phyloP scores from a whole-genome alignment of 2,113 vertebrate species.

The Nothoprocta pentlandii region DNA sequence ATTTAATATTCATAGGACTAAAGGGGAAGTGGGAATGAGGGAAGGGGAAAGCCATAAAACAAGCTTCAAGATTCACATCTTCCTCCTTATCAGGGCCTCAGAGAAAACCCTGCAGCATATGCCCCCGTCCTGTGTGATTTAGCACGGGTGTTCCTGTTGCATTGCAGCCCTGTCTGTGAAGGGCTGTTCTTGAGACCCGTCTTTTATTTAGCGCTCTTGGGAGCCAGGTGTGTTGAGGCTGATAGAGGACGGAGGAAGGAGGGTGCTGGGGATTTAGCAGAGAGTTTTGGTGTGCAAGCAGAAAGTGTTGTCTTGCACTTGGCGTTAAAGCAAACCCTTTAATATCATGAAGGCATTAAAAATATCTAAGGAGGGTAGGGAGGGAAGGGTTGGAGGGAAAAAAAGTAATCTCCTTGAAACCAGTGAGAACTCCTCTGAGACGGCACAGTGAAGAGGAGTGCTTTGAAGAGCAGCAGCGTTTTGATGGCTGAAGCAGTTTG shows the following conservation, averaged over 20 bases:
- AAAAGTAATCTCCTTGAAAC: constrained; percentile 57
- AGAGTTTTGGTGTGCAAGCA: background rate
- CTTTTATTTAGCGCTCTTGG: background rate
- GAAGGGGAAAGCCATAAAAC: background rate
- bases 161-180: constrained; percentile 7
- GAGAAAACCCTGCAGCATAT: constrained; percentile 63
- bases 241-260: constrained; percentile 25
- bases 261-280: background rate
- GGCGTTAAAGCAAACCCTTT: constrained; percentile 42
- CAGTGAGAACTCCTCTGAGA: constrained; percentile 27
- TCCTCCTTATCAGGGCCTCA: constrained; percentile 20
- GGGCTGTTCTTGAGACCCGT: constrained; percentile 14
- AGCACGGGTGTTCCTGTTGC: background rate
- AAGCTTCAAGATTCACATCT: background rate
- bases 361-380: constrained; percentile 12
- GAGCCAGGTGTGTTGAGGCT: constrained; percentile 46
- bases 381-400: background rate
- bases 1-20: background rate
- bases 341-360: constrained; percentile 28
- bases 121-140: constrained; percentile 33
- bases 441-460: background rate
- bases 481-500: constrained; percentile 36
- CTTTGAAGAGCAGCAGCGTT: constrained; percentile 44
- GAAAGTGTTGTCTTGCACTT: background rate
- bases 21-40: background rate